phyloP scores from a whole-genome alignment of 2,888 invertebrate genomes.

The Noctua comes region DNA sequence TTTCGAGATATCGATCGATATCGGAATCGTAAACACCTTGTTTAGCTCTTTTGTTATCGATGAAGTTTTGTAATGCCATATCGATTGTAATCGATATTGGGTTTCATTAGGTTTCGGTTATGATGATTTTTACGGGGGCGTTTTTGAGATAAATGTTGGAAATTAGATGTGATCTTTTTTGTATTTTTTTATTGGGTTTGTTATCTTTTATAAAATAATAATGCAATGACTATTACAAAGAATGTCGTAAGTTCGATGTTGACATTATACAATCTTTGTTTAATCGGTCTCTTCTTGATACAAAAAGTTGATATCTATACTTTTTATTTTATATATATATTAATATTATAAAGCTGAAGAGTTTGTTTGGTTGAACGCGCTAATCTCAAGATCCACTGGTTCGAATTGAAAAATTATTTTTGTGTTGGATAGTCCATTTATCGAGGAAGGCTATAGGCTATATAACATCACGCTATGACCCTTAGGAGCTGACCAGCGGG shows the following conservation, averaged over 20 bases:
- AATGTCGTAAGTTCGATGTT: constrained; percentile 20
- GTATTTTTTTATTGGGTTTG: constrained; percentile 25
- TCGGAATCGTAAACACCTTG: constrained; percentile 90
- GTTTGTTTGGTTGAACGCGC: too few species aligned
- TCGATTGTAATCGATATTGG: constrained; percentile 72
- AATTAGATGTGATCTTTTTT: constrained; percentile 40
- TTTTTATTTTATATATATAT: too few species aligned
- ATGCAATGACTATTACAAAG: not conserved
- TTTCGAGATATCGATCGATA: constrained; percentile 80
- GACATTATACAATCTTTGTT: constrained; percentile 1
- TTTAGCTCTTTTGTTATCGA: constrained; percentile 83
- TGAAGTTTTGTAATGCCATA: constrained; percentile 75
- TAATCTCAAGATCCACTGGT: too few species aligned
- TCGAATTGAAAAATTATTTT: too few species aligned
- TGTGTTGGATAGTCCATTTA: too few species aligned
- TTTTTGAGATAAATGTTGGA: constrained; percentile 48
- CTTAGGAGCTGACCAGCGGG: too few species aligned
- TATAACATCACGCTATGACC: too few species aligned
- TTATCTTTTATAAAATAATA: constrained; percentile 19
- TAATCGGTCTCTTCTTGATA: constrained; percentile 9
- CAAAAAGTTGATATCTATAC: not conserved
- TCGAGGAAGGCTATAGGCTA: too few species aligned
- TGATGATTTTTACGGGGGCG: constrained; percentile 55
- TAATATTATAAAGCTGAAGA: too few species aligned
- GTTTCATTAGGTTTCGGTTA: constrained; percentile 63